phyloP scores from a whole-genome alignment of 2,797 vertebrate species.

The Onychomys arenicola region DNA sequence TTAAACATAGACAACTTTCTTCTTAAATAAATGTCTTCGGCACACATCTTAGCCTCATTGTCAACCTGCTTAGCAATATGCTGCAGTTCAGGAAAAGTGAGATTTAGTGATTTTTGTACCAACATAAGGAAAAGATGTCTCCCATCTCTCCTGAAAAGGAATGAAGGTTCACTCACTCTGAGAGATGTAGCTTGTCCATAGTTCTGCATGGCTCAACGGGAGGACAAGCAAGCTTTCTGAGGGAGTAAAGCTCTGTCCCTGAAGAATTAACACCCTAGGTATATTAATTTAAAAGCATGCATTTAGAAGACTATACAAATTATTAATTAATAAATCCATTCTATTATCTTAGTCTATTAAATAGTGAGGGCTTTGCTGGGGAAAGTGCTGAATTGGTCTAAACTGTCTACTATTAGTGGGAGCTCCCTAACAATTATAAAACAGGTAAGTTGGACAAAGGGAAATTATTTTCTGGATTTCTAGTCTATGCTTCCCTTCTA shows the following conservation, averaged over 20 bases:
- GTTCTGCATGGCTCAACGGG: not conserved
- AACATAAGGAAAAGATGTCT: not conserved
- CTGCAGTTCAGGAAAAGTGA: not conserved
- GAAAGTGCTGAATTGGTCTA: not conserved
- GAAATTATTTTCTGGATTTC: not conserved
- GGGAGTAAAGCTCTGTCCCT: not conserved
- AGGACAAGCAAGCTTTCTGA: not conserved
- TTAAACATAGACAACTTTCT: not conserved
- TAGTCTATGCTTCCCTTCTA: not conserved
- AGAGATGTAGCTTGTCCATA: not conserved
- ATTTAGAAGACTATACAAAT: not conserved
- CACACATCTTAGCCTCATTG: not conserved
- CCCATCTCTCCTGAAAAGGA: not conserved
- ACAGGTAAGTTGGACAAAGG: not conserved
- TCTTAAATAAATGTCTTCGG: not conserved
- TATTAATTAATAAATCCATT: not conserved
- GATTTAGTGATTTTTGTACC: not conserved
- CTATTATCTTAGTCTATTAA: not conserved
- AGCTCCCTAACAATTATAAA: conserved; percentile 4
- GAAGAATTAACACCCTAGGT: not conserved
- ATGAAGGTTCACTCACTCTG: not conserved
- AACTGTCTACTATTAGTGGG: not conserved
- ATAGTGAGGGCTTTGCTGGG: not conserved
- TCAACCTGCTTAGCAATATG: conserved; percentile 18
- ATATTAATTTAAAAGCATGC: not conserved